A percentile compares a stretch with the other conserved stretches of the same genome.
Conservation (phyloP, 2,113 vertebrate species). For the Aldabrachelys gigantea region DNA sequence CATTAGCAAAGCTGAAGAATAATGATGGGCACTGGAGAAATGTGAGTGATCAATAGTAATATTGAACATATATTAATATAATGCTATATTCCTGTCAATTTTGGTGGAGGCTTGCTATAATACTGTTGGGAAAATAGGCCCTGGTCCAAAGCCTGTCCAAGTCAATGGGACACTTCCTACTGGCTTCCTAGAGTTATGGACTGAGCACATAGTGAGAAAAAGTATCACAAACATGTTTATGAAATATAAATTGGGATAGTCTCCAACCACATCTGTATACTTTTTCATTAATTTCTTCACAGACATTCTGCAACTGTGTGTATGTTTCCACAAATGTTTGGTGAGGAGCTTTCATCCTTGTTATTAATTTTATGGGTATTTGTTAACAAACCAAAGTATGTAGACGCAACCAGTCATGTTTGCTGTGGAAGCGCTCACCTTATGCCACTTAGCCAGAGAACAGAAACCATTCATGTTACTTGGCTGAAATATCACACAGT, state of each 20-base stretch:
- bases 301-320: neutral
- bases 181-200: neutral
- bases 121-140: neutral
- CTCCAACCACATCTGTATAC: neutral
- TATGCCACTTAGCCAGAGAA: neutral
- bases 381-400: neutral
- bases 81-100: conserved; percentile 23
- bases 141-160: neutral
- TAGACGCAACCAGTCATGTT: neutral
- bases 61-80: conserved; percentile 41
- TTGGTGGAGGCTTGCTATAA: neutral
- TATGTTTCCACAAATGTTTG: neutral
- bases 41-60: neutral
- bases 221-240: neutral
- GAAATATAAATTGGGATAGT: neutral
- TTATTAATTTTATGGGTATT: neutral
- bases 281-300: neutral
- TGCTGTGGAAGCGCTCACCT: neutral
- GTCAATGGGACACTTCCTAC: neutral
- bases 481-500: neutral
- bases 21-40: neutral
- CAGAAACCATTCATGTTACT: neutral
- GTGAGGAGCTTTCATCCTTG: neutral
- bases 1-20: neutral
- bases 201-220: neutral